Base-by-base conservation (phyloP, 2,888 invertebrate species). In the Cosmopolites sordidus region DNA sequence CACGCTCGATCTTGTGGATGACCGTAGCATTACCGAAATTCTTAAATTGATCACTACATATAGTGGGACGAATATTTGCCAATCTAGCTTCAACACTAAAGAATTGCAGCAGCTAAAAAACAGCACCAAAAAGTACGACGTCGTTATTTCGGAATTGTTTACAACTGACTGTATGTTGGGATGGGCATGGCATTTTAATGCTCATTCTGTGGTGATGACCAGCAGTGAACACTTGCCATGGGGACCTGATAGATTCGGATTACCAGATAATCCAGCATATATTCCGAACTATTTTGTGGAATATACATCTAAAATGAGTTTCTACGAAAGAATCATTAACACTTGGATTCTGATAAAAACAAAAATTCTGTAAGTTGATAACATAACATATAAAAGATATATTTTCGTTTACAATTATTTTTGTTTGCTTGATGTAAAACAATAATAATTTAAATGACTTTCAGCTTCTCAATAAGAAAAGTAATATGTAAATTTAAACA, bases 121-220 rank as follows among this genome's bases (percentile, higher is more conserved):
- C 12, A 58, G 58, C 16, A 52, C 38, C 18, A 59, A 57, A 41
- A 60, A 59, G 39, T 64, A 64, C 50, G 69, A 69, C 43, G 61
- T 83, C 3, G 69, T 82, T 1, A 67, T 84, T 4, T 73, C 76
- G 5, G 83, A 83, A 67, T 75, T 78, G 54, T 84, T 84, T 60
- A 79, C 78, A 53, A 76, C 78, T 15, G 83, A 84, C 58, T 84
- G 84, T 61, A 69, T 79, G 42, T 68, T 83, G 58, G 83, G 80
- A 0, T 70, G 84, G 12, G 81, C 80, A 1, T 71, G 83, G 63
- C 66, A 78, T 47, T 67, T 84, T 43, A 70, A 76, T 18, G 75
- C 78, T 6, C 83, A 84, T 0, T 75, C 80, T 1, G 74, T 84
- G 0, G 80, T 76, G 0, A 56, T 80, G 1, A 80, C 80, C 16